These are phyloP conservation scores for Drosophila niveifrons DNA, from an alignment of 2,888 invertebrate species.

Conservation along the genomic window DNA sequence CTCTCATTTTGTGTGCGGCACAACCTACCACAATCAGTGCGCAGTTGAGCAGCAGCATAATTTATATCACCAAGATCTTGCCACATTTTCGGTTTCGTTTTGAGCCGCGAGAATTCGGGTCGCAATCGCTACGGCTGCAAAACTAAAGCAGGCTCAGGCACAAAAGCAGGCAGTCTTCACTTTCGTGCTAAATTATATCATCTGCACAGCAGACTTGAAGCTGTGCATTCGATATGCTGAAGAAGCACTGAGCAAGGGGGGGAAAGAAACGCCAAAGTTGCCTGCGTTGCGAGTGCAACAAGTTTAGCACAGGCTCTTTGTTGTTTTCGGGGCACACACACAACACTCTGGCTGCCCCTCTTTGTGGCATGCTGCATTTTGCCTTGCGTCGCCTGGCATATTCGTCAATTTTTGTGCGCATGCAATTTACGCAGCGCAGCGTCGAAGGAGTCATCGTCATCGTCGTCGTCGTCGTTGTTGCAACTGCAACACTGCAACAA, in stretches of 20 bases:
- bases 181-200: constrained; percentile 80
- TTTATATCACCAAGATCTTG: constrained; percentile 69
- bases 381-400: constrained; percentile 77
- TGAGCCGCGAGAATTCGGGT: constrained; percentile 60
- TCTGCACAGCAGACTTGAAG: constrained; percentile 30
- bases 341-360: constrained; percentile 64
- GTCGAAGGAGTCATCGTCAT: constrained; percentile 51
- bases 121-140: constrained; percentile 21
- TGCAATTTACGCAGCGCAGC: constrained; percentile 82
- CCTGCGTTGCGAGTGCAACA: constrained; percentile 62
- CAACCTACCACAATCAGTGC: constrained; percentile 72
- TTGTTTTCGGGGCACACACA: constrained; percentile 62
- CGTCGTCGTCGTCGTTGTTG: constrained; percentile 26
- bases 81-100: constrained; percentile 77
- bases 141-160: constrained; percentile 7
- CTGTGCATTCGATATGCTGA: constrained; percentile 33
- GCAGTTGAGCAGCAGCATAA: constrained; percentile 60
- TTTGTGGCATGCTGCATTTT: constrained; percentile 31
- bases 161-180: constrained; percentile 66
- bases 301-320: constrained; percentile 66
- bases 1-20: constrained; percentile 4
- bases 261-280: constrained; percentile 34
- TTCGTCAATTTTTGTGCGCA: constrained; percentile 82
- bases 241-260: neutral
- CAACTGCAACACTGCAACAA: constrained; percentile 18